These are phyloP conservation scores for Potamilus streckersoni DNA, from an alignment of 1,140 invertebrate genomes.

Conservation along the genomic window DNA sequence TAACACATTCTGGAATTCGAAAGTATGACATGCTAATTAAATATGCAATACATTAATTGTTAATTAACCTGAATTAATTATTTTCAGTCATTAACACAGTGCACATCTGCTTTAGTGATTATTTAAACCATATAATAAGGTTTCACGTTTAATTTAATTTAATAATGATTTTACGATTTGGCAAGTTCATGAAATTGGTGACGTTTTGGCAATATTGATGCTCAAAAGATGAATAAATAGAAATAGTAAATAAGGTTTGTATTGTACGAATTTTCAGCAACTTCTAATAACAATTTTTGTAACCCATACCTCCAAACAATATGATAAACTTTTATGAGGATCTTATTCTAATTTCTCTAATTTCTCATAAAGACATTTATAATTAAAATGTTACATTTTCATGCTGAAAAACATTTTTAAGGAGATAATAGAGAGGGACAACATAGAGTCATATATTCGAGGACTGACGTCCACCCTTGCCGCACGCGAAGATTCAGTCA, in stretches of 20 bases:
- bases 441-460: constrained; percentile 89
- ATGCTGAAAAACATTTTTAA: background rate
- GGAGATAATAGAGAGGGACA: constrained; percentile 17
- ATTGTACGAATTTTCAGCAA: too few species aligned
- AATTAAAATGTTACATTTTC: background rate
- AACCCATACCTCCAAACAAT: too few species aligned
- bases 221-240: too few species aligned
- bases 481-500: constrained; percentile 91
- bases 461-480: constrained; percentile 91
- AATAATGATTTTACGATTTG: background rate
- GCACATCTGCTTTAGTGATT: background rate
- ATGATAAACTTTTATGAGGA: too few species aligned
- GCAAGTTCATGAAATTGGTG: too few species aligned
- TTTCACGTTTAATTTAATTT: background rate
- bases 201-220: too few species aligned
- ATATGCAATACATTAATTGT: background rate
- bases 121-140: background rate
- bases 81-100: background rate
- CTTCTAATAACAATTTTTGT: too few species aligned
- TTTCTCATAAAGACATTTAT: background rate
- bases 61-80: background rate
- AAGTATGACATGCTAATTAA: constrained; percentile 74
- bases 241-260: too few species aligned
- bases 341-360: too few species aligned
- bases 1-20: constrained; percentile 98